These are phyloP conservation scores for Brachyptera putata DNA, from an alignment of 2,888 invertebrate species.

Conservation along the genomic window DNA sequence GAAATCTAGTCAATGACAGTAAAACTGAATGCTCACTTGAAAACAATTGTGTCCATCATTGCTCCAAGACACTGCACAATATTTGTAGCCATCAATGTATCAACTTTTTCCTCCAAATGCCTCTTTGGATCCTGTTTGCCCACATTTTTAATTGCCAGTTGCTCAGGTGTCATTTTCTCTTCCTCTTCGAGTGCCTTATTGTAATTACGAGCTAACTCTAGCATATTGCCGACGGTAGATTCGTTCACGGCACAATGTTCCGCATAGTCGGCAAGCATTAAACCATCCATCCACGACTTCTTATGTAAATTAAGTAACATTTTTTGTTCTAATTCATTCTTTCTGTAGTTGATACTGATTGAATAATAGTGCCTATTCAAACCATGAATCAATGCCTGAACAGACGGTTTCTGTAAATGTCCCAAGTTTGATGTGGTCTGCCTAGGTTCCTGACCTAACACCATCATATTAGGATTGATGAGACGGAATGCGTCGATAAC, in stretches of 20 bases:
- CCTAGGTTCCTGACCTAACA: slow-evolving; percentile 95
- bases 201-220: slow-evolving; percentile 95
- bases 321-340: slow-evolving; percentile 98
- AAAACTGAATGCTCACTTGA: too few relatives aligned
- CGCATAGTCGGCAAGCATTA: slow-evolving; percentile 84
- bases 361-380: slow-evolving; percentile 98
- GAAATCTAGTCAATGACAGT: too few relatives aligned
- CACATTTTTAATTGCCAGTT: slow-evolving; percentile 98
- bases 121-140: slow-evolving; percentile 99
- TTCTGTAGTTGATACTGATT: slow-evolving; percentile 98
- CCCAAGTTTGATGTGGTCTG: slow-evolving; percentile 99
- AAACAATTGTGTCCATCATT: slow-evolving; percentile 89
- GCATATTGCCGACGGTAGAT: slow-evolving; percentile 91
- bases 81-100: slow-evolving; percentile 93
- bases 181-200: slow-evolving; percentile 98
- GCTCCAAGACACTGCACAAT: slow-evolving; percentile 97
- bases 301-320: slow-evolving; percentile 98
- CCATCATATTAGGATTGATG: slow-evolving; percentile 99
- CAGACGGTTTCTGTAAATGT: slow-evolving; percentile 97
- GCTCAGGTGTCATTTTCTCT: slow-evolving; percentile 99
- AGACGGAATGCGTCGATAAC: slow-evolving; percentile 99
- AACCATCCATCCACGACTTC: slow-evolving; percentile 97
- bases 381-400: slow-evolving; percentile 98
- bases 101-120: slow-evolving; percentile 98
- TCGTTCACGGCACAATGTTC: slow-evolving; percentile 93